Conservation (phyloP, 2,113 vertebrate genomes). For the Tyto alba region DNA sequence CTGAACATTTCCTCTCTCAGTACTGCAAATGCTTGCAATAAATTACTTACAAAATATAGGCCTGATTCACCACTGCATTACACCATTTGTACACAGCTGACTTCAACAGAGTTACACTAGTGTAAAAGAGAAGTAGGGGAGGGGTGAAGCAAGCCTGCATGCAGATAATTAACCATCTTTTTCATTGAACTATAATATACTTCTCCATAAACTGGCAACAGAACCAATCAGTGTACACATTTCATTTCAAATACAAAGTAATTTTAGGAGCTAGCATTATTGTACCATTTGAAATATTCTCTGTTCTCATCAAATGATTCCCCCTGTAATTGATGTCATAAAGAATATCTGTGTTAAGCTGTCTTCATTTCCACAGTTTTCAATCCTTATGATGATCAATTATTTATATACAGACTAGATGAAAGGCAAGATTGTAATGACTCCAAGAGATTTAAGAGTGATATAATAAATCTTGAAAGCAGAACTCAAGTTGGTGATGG, state of each 20-base stretch:
- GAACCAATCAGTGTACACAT: conserved; percentile 57
- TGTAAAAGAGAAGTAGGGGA: background rate
- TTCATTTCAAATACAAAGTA: conserved; percentile 72
- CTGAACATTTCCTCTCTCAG: background rate
- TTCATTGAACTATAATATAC: conserved; percentile 60
- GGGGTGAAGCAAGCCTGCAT: background rate
- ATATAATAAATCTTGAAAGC: conserved; percentile 68
- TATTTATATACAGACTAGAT: conserved; percentile 74
- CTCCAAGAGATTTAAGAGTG: conserved; percentile 67
- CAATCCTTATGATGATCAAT: conserved; percentile 77
- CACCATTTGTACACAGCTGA: conserved; percentile 17
- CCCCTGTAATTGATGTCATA: conserved; percentile 78
- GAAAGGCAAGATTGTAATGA: conserved; percentile 72
- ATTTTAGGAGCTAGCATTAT: conserved; percentile 70
- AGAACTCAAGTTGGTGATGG: conserved; percentile 53
- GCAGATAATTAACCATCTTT: conserved; percentile 66
- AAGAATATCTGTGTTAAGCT: conserved; percentile 78
- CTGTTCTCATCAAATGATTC: conserved; percentile 76
- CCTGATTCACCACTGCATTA: conserved; percentile 13
- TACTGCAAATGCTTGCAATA: conserved; percentile 1
- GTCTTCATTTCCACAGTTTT: conserved; percentile 72
- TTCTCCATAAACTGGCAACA: conserved; percentile 53
- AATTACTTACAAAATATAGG: conserved; percentile 39
- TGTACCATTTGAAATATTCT: conserved; percentile 74
- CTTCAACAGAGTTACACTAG: background rate